Conservation (phyloP, 2,797 vertebrate species). For the Denticeps clupeoides region DNA sequence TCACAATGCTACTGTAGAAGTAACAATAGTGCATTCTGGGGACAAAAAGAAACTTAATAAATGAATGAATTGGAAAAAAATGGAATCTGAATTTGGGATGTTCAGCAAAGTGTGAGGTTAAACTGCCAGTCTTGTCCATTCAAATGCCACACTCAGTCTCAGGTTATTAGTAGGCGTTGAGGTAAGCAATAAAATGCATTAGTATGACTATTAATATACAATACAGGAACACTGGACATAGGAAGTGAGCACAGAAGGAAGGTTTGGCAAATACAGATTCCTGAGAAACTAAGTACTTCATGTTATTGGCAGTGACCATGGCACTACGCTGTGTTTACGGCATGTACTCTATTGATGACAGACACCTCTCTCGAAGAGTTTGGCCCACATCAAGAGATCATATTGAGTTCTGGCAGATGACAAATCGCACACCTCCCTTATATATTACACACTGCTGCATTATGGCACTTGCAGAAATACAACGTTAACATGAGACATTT, state of each 20-base stretch:
- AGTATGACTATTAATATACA: slow-evolving; percentile 20
- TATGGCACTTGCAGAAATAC: not conserved
- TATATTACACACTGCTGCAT: not conserved
- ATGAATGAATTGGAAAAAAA: slow-evolving; percentile 4
- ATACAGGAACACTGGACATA: slow-evolving; percentile 45
- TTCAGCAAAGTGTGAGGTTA: not conserved
- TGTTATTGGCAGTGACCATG: slow-evolving; percentile 44
- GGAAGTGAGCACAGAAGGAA: slow-evolving; percentile 30
- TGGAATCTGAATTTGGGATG: not conserved
- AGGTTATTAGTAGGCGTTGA: slow-evolving; percentile 14
- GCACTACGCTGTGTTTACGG: slow-evolving; percentile 36
- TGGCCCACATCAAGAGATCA: slow-evolving; percentile 33
- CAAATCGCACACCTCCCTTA: not conserved
- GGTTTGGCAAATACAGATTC: slow-evolving; percentile 49
- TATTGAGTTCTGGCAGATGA: slow-evolving; percentile 33
- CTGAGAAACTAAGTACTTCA: slow-evolving; percentile 38
- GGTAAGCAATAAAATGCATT: slow-evolving; percentile 27
- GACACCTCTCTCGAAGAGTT: slow-evolving; percentile 25
- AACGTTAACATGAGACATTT: not conserved
- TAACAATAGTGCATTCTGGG: not conserved
- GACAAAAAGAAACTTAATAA: not conserved
- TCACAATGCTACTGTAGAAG: not conserved
- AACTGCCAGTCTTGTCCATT: not conserved
- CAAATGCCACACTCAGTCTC: slow-evolving; percentile 8
- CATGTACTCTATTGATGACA: slow-evolving; percentile 37